Conservation (phyloP, 2,113 vertebrate species). For the Siniperca chuatsi region DNA sequence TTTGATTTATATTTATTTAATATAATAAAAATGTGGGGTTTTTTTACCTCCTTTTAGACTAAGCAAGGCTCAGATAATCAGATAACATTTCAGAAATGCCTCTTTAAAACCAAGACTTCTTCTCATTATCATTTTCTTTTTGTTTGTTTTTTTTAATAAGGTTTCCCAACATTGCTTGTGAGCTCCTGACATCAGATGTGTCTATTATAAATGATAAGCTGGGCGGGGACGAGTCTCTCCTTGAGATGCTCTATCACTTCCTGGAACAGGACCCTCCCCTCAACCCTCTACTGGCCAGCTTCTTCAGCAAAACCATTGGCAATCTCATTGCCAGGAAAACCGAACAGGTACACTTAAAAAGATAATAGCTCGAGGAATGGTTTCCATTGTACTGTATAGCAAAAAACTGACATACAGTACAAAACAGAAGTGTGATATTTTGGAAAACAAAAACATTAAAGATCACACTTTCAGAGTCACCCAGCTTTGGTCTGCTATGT, state of each 20-base stretch:
- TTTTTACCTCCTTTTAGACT: neutral
- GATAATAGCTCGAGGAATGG: accelerated
- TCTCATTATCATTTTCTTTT: neutral
- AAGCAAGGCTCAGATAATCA: neutral
- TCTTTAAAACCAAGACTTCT: neutral
- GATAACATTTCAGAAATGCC: neutral
- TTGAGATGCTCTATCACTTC: slow-evolving; percentile 92
- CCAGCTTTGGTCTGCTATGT: neutral
- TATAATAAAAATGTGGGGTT: neutral
- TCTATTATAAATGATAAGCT: slow-evolving; percentile 95
- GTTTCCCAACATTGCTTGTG: slow-evolving; percentile 95
- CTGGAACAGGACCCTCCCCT: slow-evolving; percentile 92
- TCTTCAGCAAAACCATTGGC: slow-evolving; percentile 98
- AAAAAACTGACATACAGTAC: neutral
- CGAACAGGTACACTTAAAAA: slow-evolving; percentile 87
- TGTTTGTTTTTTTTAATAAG: slow-evolving; percentile 68
- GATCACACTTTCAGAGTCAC: neutral
- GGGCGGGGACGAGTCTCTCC: slow-evolving; percentile 90
- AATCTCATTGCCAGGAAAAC: slow-evolving; percentile 96
- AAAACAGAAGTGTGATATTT: neutral
- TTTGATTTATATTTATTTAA: neutral
- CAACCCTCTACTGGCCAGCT: slow-evolving; percentile 97
- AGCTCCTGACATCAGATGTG: slow-evolving; percentile 96
- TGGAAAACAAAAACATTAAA: neutral
- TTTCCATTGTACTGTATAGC: neutral